Percentiles rank a stretch among this genome's conserved stretches.
Conservation (phyloP, 2,797 vertebrate species). For the Acanthopagrus latus region DNA sequence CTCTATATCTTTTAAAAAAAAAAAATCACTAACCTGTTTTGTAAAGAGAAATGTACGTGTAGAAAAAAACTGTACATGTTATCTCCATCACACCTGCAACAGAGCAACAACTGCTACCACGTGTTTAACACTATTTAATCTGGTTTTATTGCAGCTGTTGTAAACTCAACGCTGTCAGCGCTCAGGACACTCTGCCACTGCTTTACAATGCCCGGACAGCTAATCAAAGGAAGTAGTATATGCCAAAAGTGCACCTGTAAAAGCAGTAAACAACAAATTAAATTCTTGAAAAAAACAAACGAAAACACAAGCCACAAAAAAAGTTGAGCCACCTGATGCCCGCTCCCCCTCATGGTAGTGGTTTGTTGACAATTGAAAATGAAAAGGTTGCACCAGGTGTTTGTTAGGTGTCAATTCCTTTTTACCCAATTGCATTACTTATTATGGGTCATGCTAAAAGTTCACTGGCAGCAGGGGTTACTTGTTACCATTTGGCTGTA, state of each 20-base stretch:
- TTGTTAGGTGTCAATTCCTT: background rate
- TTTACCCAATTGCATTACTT: conserved; percentile 1
- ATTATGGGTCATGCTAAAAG: conserved; percentile 17
- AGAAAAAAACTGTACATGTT: background rate
- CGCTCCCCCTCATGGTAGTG: no score
- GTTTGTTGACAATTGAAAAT: conserved; percentile 1
- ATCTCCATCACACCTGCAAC: conserved; percentile 16
- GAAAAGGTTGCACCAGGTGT: background rate
- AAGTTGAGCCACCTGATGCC: no score
- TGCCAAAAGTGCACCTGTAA: conserved; percentile 27
- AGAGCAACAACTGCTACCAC: background rate
- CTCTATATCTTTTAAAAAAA: background rate
- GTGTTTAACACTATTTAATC: conserved; percentile 11
- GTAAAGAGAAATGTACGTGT: conserved; percentile 20
- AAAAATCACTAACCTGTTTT: conserved; percentile 21
- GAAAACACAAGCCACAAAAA: no score
- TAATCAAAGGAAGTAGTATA: conserved; percentile 46
- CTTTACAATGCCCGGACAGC: conserved; percentile 35
- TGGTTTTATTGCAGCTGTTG: conserved; percentile 1
- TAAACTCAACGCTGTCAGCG: conserved; percentile 19
- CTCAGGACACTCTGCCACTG: conserved; percentile 3
- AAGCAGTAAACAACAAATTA: conserved; percentile 17
- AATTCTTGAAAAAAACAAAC: conserved; percentile 5
- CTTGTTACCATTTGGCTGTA: background rate
- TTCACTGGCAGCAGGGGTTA: background rate